Base-by-base conservation (phyloP, 2,113 vertebrate genomes). In the Rhizomys pruinosus region DNA sequence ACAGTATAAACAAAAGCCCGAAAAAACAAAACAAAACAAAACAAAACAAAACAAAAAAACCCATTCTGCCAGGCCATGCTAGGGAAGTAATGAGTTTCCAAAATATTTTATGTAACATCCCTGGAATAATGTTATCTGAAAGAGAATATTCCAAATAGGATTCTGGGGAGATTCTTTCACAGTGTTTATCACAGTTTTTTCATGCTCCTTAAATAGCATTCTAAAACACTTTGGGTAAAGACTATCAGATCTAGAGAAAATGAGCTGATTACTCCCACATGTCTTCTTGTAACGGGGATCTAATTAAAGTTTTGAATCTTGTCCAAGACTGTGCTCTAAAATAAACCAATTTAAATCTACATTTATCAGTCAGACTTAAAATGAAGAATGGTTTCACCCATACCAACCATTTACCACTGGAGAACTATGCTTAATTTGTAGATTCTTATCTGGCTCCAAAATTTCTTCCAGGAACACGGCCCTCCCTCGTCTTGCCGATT, bases 231-330 rank as follows among this genome's bases (percentile, higher is more conserved):
- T 79, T 96, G 92, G 57, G 87, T 95, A 97, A 87, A 89, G 93
- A 91, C 76, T 44, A 96, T 92, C 34, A 94, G 93, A 97, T 93
- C 76, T 93, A 91, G 82, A 92, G 93, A 85, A 93, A 97, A 96
- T 91, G 93, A 96, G 59, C 72, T 96, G 94, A 94, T 96, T 90
- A 79, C 17, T 88, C 52, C 96, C 79, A 90, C 93, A 96, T 96
- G 94, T 96, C 81, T 91, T 96, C 74, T 96, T 92, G 68, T 89
- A 95, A 94, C 92, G 94, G 72, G 85, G 8, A 95, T 94, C 42
- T 91, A 97, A 97, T 97, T 98, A 97, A 95, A 93, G 80, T 22
- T 78, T 66, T 96, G 84, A 95, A 84, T 91, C 89, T 76, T 95
- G 90, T 95, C 84, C 74, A 95, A 90, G 98, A 94, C 78, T 82